Percentiles rank a stretch among this genome's conserved stretches.
phyloP scores from a whole-genome alignment of 2,888 invertebrate genomes.

The Eupithecia subumbrata region DNA sequence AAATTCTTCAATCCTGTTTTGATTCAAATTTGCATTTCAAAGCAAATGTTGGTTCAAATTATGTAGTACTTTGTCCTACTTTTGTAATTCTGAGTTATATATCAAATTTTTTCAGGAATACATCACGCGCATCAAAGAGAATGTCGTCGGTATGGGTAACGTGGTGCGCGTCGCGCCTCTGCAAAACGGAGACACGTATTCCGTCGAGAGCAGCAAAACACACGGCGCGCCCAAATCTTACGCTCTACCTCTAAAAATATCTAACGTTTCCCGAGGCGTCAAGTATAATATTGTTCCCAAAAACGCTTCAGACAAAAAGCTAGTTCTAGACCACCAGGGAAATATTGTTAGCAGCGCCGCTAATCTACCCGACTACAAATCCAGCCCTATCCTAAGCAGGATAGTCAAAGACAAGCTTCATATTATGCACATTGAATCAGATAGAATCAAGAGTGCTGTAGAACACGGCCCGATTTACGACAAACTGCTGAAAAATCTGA shows the following conservation, averaged over 20 bases:
- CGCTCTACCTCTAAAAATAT: constrained; percentile 78
- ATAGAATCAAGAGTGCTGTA: constrained; percentile 84
- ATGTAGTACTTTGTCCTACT: neutral
- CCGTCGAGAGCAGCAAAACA: constrained; percentile 73
- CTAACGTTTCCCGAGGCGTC: constrained; percentile 75
- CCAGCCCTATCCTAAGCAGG: constrained; percentile 77
- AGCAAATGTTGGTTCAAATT: neutral
- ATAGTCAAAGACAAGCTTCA: constrained; percentile 81
- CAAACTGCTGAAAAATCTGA: constrained; percentile 81
- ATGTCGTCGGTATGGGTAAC: constrained; percentile 89
- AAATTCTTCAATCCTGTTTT: too few relatives aligned
- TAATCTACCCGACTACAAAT: constrained; percentile 77
- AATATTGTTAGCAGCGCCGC: constrained; percentile 80
- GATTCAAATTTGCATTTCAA: neutral
- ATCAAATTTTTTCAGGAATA: constrained; percentile 67
- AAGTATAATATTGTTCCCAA: constrained; percentile 80
- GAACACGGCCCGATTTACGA: constrained; percentile 85
- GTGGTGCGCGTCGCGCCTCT: constrained; percentile 85
- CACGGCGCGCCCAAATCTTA: constrained; percentile 76
- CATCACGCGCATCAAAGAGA: constrained; percentile 85
- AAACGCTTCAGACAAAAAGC: constrained; percentile 79
- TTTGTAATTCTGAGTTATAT: neutral
- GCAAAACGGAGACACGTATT: constrained; percentile 76
- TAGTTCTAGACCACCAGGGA: constrained; percentile 77
- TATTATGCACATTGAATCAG: constrained; percentile 81